Percentiles rank a stretch among this genome's conserved stretches.
phyloP scores from a whole-genome alignment of 2,113 vertebrate species.

The Syrmaticus mikado region DNA sequence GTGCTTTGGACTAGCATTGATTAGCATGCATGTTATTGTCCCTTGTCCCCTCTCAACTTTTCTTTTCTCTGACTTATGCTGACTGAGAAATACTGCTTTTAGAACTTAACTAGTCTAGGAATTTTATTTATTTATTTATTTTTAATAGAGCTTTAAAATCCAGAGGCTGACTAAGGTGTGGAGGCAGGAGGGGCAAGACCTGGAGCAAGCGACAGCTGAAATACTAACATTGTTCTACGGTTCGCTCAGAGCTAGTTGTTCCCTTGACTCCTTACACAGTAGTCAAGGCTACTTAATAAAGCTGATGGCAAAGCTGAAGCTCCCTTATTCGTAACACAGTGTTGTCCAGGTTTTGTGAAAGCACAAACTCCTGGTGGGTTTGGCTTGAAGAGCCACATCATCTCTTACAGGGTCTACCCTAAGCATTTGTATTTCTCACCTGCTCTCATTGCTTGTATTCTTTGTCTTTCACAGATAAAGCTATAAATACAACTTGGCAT shows the following conservation, averaged over 20 bases:
- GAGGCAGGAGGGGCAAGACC: neutral
- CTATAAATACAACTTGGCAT: neutral
- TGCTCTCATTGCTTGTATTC: neutral
- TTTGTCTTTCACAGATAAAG: neutral
- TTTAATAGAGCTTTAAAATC: neutral
- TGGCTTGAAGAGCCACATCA: neutral
- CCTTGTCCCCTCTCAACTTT: neutral
- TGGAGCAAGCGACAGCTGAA: neutral
- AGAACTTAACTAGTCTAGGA: neutral
- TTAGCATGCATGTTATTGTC: neutral
- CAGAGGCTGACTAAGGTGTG: neutral
- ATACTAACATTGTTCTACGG: neutral
- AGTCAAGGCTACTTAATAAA: neutral
- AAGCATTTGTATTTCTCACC: constrained; percentile 7
- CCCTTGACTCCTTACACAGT: neutral
- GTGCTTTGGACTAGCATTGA: neutral
- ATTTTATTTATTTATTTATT: neutral
- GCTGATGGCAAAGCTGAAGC: neutral
- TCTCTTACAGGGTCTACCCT: neutral
- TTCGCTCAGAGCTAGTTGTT: neutral
- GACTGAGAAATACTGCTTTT: neutral
- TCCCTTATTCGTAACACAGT: neutral
- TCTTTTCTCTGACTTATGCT: neutral
- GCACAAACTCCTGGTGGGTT: constrained; percentile 1
- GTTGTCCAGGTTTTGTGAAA: neutral